phyloP scores from a whole-genome alignment of 1,140 invertebrate species.

The Chironomus tepperi region DNA sequence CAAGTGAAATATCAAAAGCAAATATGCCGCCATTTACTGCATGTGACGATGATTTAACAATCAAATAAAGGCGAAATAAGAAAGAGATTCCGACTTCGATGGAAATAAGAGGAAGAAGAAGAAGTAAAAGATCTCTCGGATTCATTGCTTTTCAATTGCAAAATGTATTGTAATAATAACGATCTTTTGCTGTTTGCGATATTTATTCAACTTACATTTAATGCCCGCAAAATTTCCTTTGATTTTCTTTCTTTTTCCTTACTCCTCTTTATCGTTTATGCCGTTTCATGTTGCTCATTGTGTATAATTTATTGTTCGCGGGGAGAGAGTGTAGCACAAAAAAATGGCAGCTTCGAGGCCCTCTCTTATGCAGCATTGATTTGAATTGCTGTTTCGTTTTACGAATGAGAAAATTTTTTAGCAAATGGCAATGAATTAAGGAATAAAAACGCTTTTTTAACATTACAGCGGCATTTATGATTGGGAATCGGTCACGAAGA shows the following conservation, averaged over 20 bases:
- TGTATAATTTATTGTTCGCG: slow-evolving; percentile 20
- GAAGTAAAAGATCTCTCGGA: neutral
- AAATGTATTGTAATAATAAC: slow-evolving; percentile 6
- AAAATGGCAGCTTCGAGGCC: slow-evolving; percentile 3
- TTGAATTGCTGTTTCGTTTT: too few species aligned
- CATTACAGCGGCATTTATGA: neutral
- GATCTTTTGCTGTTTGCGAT: slow-evolving; percentile 1
- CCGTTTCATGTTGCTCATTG: neutral
- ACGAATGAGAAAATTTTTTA: neutral
- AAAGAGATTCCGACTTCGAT: neutral
- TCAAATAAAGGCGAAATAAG: neutral
- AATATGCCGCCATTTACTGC: slow-evolving; percentile 21
- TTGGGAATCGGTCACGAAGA: neutral
- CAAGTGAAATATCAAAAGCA: neutral
- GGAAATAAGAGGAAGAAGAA: neutral
- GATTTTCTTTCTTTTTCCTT: slow-evolving; percentile 7
- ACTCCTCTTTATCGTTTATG: slow-evolving; percentile 1
- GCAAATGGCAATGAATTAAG: slow-evolving; percentile 13
- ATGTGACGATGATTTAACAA: neutral
- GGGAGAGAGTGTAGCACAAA: neutral
- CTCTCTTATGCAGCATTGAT: too few species aligned
- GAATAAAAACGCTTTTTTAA: neutral
- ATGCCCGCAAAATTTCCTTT: neutral
- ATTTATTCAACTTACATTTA: neutral
- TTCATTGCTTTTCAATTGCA: slow-evolving; percentile 11